Percentiles rank a stretch among this genome's conserved stretches.
These are phyloP conservation scores for Dorcus parallelipipedus DNA, from an alignment of 2,888 invertebrate genomes.

Conservation along the genomic window DNA sequence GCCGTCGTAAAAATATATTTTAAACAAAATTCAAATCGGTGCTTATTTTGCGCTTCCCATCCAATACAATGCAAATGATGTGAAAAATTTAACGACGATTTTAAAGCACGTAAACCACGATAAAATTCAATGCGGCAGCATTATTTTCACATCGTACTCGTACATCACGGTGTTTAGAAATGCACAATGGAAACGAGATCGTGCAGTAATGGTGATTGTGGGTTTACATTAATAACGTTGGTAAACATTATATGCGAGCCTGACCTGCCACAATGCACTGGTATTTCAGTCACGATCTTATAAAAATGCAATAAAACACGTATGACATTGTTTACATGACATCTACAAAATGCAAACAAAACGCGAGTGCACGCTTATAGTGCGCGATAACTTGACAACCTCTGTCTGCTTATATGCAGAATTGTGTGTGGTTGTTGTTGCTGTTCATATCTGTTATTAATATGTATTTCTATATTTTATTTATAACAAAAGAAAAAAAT, in stretches of 20 bases:
- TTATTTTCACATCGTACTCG: no score
- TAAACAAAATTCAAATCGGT: no score
- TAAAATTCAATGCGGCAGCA: no score
- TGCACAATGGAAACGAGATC: not conserved
- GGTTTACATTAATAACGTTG: conserved; percentile 26
- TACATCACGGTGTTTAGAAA: no score
- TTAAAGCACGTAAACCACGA: no score
- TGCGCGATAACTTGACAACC: conserved; percentile 16
- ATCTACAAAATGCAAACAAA: conserved; percentile 36
- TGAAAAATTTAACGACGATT: no score
- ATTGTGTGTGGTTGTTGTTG: not conserved
- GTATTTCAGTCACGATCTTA: conserved; percentile 40
- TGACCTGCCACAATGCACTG: conserved; percentile 35
- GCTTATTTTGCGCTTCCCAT: no score
- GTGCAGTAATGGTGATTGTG: conserved; percentile 15
- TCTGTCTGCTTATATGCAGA: no score
- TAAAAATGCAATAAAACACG: conserved; percentile 41
- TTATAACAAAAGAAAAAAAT: no score
- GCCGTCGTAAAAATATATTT: no score
- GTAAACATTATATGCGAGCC: conserved; percentile 23
- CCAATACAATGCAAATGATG: no score
- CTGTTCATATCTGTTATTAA: not conserved
- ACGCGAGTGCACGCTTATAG: conserved; percentile 27
- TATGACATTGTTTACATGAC: conserved; percentile 42
- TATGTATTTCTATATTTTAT: not conserved